Evolutionary conservation across 2,113 vertebrate species (phyloP).

Genomic region (Hyaena hyaena): DNA sequence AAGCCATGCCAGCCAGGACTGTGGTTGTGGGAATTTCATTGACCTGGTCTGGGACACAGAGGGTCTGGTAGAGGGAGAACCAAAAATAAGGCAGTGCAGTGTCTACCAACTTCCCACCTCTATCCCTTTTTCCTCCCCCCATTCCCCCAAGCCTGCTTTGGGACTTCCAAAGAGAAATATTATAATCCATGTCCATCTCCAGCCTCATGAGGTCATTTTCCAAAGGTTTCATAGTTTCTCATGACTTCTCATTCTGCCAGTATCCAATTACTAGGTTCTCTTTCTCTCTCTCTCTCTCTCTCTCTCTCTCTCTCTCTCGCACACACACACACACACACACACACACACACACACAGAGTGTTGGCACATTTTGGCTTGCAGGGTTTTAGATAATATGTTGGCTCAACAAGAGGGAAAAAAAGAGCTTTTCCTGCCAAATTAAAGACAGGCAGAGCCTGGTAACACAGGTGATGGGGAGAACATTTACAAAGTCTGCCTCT

Average conservation of each 20-base stretch:
- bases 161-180: background rate
- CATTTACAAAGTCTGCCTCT: conserved; percentile 81
- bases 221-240: conserved; percentile 50
- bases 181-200: background rate
- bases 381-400: conserved; percentile 56
- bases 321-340: background rate
- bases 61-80: background rate
- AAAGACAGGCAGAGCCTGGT: conserved; percentile 80
- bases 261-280: background rate
- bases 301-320: background rate
- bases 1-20: background rate
- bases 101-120: background rate
- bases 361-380: background rate
- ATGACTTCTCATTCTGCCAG: background rate
- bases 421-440: conserved; percentile 83
- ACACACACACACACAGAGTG: background rate
- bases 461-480: conserved; percentile 80
- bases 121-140: background rate
- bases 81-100: background rate
- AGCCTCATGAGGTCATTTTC: conserved; percentile 36
- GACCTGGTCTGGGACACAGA: background rate
- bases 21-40: background rate
- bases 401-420: conserved; percentile 70
- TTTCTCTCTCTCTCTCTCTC: background rate
- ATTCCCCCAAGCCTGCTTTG: background rate